A percentile compares a stretch with the other conserved stretches of the same genome.
phyloP scores from a whole-genome alignment of 2,113 vertebrate species.

The Apaloderma vittatum region DNA sequence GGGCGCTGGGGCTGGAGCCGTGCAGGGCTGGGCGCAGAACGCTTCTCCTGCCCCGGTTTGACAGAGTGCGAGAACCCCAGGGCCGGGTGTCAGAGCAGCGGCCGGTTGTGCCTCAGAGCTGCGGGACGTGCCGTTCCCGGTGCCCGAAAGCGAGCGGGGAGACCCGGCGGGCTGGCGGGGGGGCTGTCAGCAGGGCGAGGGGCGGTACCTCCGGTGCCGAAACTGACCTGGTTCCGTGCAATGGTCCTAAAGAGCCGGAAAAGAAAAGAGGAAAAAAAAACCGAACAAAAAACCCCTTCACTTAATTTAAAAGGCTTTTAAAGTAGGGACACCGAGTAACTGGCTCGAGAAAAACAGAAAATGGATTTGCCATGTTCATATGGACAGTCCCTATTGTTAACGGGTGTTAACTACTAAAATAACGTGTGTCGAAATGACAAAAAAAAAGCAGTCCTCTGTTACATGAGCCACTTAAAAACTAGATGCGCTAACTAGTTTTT shows the following conservation, averaged over 20 bases:
- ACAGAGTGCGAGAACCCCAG: neutral
- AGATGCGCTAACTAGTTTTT: neutral
- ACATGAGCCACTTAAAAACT: neutral
- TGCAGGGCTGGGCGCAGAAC: neutral
- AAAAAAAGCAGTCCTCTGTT: neutral
- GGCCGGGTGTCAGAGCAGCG: neutral
- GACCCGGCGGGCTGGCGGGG: neutral
- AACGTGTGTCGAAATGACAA: neutral
- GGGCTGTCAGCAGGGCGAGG: fast-evolving
- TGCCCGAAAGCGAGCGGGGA: neutral
- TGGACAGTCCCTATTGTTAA: fast-evolving
- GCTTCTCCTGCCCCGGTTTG: neutral
- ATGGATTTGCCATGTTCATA: neutral
- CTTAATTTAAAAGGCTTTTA: neutral
- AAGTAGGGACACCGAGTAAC: neutral
- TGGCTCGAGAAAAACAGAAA: neutral
- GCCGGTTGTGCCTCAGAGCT: neutral
- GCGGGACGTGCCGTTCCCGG: neutral
- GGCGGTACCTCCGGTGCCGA: neutral
- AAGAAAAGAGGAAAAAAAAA: neutral
- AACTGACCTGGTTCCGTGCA: no score
- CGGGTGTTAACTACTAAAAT: neutral
- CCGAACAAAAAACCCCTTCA: no score
- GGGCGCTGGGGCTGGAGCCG: no score
- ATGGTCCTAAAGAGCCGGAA: no score